Evolutionary conservation across 2,888 invertebrate species (phyloP), one percentile per base, ranked within the genome.

Genomic region (Emmelina monodactyla): DNA sequence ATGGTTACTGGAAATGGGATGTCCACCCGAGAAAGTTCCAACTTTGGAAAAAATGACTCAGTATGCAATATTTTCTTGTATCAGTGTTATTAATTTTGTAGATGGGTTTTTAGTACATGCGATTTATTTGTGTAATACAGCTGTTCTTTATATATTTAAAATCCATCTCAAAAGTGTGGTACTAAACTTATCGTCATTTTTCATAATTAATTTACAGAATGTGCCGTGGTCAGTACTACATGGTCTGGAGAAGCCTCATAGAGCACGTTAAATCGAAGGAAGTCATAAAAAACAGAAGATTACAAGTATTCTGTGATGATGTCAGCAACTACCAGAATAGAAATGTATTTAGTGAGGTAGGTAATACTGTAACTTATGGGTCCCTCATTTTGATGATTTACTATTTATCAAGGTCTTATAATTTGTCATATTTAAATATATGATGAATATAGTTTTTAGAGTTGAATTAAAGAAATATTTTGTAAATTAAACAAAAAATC

Each of bases 201-300:
- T 19, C 9, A 19, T 19, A 19, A 19, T 14, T 39, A 9, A 19
- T 28, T 49, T 54, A 7, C 39, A 78, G 78, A 25, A 71, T 71
- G 58, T 76, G 78, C 34, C 49, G 72, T 34, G 78, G 76, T 0
- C 68, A 73, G 31, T 73, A 69, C 35, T 72, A 75, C 37, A 66
- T 78, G 65, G 69, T 72, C 10, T 78, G 78, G 79, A 53, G 72
- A 2, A 73, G 68, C 49, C 41, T 79, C 10, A 78, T 79, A 63
- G 72, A 73, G 44, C 66, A 62, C 49, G 70, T 71, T 1, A 57
- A 61, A 6, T 51, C 70, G 0, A 71, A 65, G 38, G 60, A 67
- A 11, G 32, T 44, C 0, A 56, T 71, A 2, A 52, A 42, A 30
- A 50, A 55, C 19, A 76, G 73, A 40, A 58, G 70, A 31, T 43